These are phyloP conservation scores for Perizoma flavofasciatum DNA, from an alignment of 2,888 invertebrate species.

Conservation along the genomic window DNA sequence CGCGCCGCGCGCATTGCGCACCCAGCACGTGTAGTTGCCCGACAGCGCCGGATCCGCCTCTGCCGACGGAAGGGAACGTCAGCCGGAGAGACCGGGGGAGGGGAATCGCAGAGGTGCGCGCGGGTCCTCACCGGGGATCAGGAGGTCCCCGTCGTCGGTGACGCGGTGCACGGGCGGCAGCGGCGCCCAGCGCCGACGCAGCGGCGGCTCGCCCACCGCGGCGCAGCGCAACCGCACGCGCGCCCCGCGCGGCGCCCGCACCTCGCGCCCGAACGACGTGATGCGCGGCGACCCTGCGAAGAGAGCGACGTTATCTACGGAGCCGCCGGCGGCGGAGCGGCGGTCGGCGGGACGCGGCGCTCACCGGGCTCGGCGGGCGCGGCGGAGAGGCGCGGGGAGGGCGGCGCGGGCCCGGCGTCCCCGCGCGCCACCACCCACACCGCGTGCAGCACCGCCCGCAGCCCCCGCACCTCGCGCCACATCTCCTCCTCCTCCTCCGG, in stretches of 20 bases:
- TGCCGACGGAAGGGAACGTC: conserved; percentile 45
- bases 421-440: conserved; percentile 90
- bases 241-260: conserved; percentile 85
- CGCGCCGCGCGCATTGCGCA: conserved; percentile 90
- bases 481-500: conserved; percentile 57
- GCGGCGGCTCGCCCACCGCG: conserved; percentile 85
- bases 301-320: not conserved
- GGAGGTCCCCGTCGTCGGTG: conserved; percentile 84
- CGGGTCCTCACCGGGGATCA: conserved; percentile 84
- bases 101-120: too few relatives aligned
- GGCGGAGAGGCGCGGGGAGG: conserved; percentile 84
- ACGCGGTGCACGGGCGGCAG: conserved; percentile 82
- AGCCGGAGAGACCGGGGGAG: too few relatives aligned
- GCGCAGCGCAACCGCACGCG: conserved; percentile 87
- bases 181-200: conserved; percentile 85
- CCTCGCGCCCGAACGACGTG: conserved; percentile 88
- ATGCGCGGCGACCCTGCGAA: conserved; percentile 88
- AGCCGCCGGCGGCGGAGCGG: not conserved
- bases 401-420: conserved; percentile 85
- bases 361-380: conserved; percentile 73
- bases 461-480: conserved; percentile 86
- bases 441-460: conserved; percentile 88
- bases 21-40: conserved; percentile 90
- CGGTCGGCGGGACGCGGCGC: conserved; percentile 1
- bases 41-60: conserved; percentile 82